A percentile compares a stretch with the other conserved stretches of the same genome.
Conservation (phyloP, 2,888 invertebrate genomes). For the Drosophila longiperda region DNA sequence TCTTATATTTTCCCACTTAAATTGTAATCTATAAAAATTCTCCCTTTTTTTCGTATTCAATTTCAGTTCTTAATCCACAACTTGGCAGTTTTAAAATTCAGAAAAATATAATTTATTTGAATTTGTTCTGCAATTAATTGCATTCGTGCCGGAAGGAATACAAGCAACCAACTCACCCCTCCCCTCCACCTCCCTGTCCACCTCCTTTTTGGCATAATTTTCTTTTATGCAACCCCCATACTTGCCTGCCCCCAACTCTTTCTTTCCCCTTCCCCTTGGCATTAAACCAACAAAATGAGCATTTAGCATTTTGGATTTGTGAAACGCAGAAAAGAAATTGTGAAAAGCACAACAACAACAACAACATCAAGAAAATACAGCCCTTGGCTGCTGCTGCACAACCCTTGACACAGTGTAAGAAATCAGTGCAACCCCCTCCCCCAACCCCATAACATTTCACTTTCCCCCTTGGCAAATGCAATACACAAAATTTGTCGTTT, state of each 20-base stretch:
- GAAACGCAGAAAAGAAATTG: conserved; percentile 26
- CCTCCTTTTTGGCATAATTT: conserved; percentile 4
- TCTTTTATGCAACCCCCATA: conserved; percentile 5
- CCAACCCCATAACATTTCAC: neutral
- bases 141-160: conserved; percentile 31
- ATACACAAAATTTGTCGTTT: conserved; percentile 65
- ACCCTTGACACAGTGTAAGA: conserved; percentile 49
- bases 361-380: conserved; percentile 28
- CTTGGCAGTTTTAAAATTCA: conserved; percentile 16
- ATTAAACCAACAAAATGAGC: conserved; percentile 74
- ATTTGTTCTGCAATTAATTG: conserved; percentile 62
- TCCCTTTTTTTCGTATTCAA: neutral
- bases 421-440: conserved; percentile 51
- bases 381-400: conserved; percentile 43
- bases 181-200: too few species aligned
- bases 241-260: neutral
- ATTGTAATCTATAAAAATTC: neutral
- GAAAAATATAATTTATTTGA: conserved; percentile 22
- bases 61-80: neutral
- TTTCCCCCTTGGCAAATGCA: conserved; percentile 47
- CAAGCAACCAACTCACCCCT: conserved; percentile 1
- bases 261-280: neutral
- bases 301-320: conserved; percentile 75
- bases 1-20: neutral
- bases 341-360: conserved; percentile 54